Evolutionary conservation across 2,797 vertebrate species (phyloP), one percentile per base, ranked within the genome.

Genomic region (Silurus aristotelis): DNA sequence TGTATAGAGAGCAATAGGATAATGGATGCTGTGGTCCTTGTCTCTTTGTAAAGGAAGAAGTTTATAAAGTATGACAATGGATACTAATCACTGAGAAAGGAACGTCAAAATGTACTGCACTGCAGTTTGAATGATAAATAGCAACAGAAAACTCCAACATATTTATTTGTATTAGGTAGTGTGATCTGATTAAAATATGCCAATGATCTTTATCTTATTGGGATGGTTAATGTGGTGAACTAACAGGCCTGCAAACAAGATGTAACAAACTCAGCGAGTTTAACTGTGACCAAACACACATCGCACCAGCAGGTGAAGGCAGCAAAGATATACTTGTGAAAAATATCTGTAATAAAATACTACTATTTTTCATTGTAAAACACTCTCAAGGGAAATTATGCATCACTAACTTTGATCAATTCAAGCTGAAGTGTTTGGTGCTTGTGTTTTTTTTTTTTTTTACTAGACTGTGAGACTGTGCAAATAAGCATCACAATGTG

Each of bases 401-500:
- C 22, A 64, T 80, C 38, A 64, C 25, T 80, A 48, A 80, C 7
- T 63, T 9, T 64, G 38, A 80, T 48, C 43, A 25, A 64, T 64
- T 64, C 9, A 79, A 79, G 20, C 17, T 48, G 58, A 64, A 64
- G 38, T 64, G 77, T 48, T 64, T 25, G 60, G 31, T 64, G 20
- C 77, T 7, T 64, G 58, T 63, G 20, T 79, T 10, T 46, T n/a
- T 25, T 46, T 20, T 38, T 20, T 14, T 31, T 31, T 31, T 31
- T 31, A 31, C 6, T 8, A 25, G 38, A 64, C 0, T 52, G 78
- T 48, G 43, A 80, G 22, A 80, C 6, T 27, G 78, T 27, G 15
- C 52, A 66, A 52, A 80, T 66, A 80, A 80, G 43, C 78, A 80
- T 64, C 43, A 52, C n/a, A 2, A 19, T 27, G 27, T n/a, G 46